A percentile compares a stretch with the other conserved stretches of the same genome.
phyloP scores from a whole-genome alignment of 2,888 invertebrate species.

The Plebejus anna region DNA sequence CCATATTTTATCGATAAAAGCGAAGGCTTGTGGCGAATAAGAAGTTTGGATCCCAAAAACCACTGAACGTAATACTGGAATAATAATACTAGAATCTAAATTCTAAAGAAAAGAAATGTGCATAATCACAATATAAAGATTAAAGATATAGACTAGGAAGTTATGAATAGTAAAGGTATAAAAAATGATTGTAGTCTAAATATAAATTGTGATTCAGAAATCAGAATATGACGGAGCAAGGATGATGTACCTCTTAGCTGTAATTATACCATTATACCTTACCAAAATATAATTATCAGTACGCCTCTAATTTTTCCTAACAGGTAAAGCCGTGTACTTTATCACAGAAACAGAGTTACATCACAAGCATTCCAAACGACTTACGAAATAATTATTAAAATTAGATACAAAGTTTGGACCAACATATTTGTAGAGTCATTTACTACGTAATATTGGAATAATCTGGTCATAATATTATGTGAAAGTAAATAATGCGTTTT shows the following conservation, averaged over 20 bases:
- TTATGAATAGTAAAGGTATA: not conserved
- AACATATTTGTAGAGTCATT: not conserved
- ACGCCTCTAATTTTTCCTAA: slow-evolving; percentile 2
- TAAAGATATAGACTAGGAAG: not conserved
- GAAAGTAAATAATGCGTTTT: slow-evolving; percentile 18
- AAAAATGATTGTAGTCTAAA: not conserved
- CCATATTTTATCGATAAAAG: not conserved
- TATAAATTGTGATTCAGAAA: not conserved
- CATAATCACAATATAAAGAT: not conserved
- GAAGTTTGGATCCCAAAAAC: not conserved
- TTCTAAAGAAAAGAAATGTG: not conserved
- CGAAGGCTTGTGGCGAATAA: not conserved
- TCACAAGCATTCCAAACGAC: not conserved
- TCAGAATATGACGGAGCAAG: not conserved
- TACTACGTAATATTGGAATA: not conserved
- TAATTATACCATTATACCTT: not conserved
- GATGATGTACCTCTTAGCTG: not conserved
- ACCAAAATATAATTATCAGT: not conserved
- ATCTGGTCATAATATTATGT: not conserved
- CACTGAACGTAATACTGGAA: not conserved
- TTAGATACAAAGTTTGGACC: slow-evolving; percentile 1
- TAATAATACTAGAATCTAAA: not conserved
- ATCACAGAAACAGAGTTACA: not conserved
- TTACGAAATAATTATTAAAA: slow-evolving; percentile 10
- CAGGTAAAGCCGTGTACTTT: not conserved